Evolutionary conservation across 2,797 vertebrate genomes (phyloP).

Genomic region (Neoniphon sammara): DNA sequence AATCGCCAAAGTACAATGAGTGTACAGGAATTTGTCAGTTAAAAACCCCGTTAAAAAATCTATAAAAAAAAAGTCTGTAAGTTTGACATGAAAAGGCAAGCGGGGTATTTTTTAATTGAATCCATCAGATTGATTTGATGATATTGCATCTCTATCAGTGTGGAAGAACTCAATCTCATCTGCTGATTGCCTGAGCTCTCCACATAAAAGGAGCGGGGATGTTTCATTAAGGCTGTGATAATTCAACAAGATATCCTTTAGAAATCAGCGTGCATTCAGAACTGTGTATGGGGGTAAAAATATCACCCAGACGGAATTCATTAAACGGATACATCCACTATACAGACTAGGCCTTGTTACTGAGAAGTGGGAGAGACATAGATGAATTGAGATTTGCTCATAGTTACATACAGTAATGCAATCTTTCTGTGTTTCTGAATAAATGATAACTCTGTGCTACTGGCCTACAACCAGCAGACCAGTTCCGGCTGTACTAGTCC

Average conservation of each 20-base stretch:
- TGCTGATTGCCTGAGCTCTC: conserved; percentile 79
- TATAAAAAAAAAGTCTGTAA: conserved; percentile 46
- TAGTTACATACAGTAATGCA: conserved; percentile 12
- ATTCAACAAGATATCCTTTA: conserved; percentile 79
- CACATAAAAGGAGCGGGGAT: conserved; percentile 76
- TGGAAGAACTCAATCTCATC: conserved; percentile 75
- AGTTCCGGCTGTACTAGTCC: conserved; percentile 39
- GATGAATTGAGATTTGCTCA: conserved; percentile 17
- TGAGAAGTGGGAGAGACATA: conserved; percentile 39
- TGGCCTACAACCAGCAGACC: conserved; percentile 36
- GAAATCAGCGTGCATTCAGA: conserved; percentile 77
- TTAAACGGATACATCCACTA: conserved; percentile 52
- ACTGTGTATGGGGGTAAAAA: conserved; percentile 65
- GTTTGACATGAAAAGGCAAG: conserved; percentile 66
- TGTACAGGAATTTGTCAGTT: conserved; percentile 21
- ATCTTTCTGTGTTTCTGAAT: conserved; percentile 26
- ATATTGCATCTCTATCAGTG: conserved; percentile 75
- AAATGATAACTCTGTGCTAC: conserved; percentile 25
- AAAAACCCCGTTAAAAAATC: conserved; percentile 35
- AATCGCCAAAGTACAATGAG: conserved; percentile 27
- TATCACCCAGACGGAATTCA: conserved; percentile 60
- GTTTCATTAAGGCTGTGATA: conserved; percentile 79
- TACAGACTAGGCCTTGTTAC: conserved; percentile 55
- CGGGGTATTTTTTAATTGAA: conserved; percentile 69
- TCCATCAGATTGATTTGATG: conserved; percentile 76